Conservation (phyloP, 1,140 invertebrate species). For the Nasonia giraulti region DNA sequence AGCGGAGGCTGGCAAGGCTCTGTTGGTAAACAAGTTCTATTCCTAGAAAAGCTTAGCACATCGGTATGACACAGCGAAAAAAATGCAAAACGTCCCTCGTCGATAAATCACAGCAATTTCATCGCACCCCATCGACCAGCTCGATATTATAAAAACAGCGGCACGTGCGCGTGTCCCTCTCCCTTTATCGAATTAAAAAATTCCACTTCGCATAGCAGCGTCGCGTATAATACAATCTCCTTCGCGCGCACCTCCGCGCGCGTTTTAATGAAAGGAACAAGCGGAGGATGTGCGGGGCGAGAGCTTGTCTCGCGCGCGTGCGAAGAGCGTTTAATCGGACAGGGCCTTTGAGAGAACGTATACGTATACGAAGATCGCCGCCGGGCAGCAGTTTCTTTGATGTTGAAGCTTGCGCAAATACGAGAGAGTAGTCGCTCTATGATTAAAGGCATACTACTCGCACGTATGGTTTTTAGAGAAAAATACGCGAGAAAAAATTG, state of each 20-base stretch:
- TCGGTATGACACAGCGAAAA: background rate
- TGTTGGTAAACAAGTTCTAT: background rate
- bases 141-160: background rate
- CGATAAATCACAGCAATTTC: background rate
- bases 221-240: background rate
- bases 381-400: slow-evolving; percentile 3
- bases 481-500: too few species aligned
- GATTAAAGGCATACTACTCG: background rate
- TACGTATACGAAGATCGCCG: background rate
- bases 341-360: background rate
- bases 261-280: slow-evolving; percentile 9
- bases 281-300: background rate
- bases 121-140: slow-evolving; percentile 10
- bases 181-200: slow-evolving; percentile 8
- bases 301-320: too few species aligned
- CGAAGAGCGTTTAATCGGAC: background rate
- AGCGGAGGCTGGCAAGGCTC: background rate
- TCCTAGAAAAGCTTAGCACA: background rate
- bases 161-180: background rate
- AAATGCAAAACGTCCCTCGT: background rate
- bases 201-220: background rate
- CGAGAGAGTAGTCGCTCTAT: background rate
- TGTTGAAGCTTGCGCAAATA: background rate
- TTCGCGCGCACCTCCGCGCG: background rate
- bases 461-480: background rate